These are phyloP conservation scores for Staurois parvus DNA, from an alignment of 2,797 vertebrate genomes.

Conservation along the genomic window DNA sequence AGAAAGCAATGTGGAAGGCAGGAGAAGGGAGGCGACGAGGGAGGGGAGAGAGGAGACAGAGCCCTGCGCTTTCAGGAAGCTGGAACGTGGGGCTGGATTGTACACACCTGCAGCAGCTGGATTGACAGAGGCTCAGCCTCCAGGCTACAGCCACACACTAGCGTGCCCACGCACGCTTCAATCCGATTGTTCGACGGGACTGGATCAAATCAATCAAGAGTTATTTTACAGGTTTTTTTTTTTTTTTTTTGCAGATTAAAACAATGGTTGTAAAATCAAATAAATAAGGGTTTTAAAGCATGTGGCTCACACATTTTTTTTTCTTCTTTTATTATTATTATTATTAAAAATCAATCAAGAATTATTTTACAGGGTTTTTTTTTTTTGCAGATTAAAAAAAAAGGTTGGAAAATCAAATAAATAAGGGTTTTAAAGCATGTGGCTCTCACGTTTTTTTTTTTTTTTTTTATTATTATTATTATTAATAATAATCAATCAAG, in stretches of 20 bases:
- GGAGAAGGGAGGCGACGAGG: constrained; percentile 24
- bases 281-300: too few relatives aligned
- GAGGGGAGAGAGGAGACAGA: constrained; percentile 7
- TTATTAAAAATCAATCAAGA: neutral
- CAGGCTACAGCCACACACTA: too few relatives aligned
- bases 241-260: too few relatives aligned
- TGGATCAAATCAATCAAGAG: neutral
- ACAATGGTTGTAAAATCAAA: too few relatives aligned
- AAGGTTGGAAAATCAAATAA: too few relatives aligned
- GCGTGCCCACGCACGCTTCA: neutral
- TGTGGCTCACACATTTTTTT: too few relatives aligned
- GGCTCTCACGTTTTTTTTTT: too few relatives aligned
- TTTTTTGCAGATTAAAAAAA: too few relatives aligned
- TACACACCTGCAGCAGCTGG: neutral
- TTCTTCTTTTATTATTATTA: too few relatives aligned
- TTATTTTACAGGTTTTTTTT: neutral
- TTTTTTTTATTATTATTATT: too few relatives aligned
- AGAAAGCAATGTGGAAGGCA: constrained; percentile 5
- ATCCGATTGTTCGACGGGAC: neutral
- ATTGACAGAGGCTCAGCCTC: neutral
- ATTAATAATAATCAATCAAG: neutral
- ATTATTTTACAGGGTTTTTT: neutral
- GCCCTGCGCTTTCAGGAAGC: neutral
- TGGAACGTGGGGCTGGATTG: neutral
- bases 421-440: too few relatives aligned